These are phyloP conservation scores for Ceyx erithaca DNA, from an alignment of 2,797 vertebrate genomes.

Conservation along the genomic window DNA sequence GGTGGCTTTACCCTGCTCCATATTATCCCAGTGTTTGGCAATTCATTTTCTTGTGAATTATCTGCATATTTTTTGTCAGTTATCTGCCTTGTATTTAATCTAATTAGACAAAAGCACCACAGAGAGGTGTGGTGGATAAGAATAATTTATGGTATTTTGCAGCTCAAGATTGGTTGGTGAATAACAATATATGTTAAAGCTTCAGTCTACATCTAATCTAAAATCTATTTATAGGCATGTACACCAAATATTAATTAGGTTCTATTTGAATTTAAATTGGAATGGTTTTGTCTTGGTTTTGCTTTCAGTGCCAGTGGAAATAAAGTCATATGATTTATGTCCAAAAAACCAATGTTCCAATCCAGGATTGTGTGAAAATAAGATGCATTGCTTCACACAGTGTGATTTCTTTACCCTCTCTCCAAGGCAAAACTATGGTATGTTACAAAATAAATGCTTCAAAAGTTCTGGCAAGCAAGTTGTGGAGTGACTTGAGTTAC, in stretches of 20 bases:
- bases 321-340: not conserved
- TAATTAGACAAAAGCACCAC: not conserved
- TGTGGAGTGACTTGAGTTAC: slow-evolving; percentile 36
- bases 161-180: not conserved
- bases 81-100: not conserved
- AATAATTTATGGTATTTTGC: not conserved
- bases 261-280: not conserved
- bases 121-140: not conserved
- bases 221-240: not conserved
- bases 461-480: slow-evolving; percentile 38
- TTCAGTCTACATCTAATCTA: not conserved
- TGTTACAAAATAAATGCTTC: slow-evolving; percentile 38
- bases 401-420: not conserved
- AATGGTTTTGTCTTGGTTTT: not conserved
- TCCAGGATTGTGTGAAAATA: not conserved
- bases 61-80: not conserved
- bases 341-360: not conserved
- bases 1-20: not conserved
- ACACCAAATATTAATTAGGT: not conserved
- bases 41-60: not conserved
- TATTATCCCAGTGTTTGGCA: not conserved
- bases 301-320: not conserved
- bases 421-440: not conserved
- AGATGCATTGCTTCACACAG: not conserved
- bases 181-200: not conserved